Base-by-base conservation (phyloP, 2,113 vertebrate species). In the Delphinus delphis region DNA sequence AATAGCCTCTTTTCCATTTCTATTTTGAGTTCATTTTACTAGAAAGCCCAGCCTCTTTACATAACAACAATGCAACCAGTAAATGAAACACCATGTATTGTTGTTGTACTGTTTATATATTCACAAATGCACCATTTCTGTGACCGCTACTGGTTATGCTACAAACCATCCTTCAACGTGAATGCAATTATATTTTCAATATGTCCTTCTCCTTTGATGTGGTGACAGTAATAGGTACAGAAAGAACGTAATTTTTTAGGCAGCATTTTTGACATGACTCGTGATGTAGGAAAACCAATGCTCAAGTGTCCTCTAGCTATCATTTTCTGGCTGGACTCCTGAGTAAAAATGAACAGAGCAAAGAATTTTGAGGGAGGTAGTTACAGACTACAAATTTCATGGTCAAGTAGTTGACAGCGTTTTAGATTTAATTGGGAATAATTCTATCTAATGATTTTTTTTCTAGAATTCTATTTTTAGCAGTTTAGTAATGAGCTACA, bases 231-330 rank as follows among this genome's bases (percentile, higher is more conserved):
- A 97, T 96, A 87, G 0, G 2, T 98, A 96, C 53, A 93, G 81
- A 92, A 98, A 73, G 70, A n/a, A 76, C 14, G 95, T 96, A 81
- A 94, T 93, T 98, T 97, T 95, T 96, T 91, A 93, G 77, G 81
- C 79, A 97, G 63, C 8, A 50, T 94, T 96, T 80, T 93, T 97
- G 97, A 74, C 82, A 94, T 79, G n/a, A 68, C 31, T 95, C 36
- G 28, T 87, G 86, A 98, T 97, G 68, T 84, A 97, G 67, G 28
- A 95, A 93, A 86, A 38, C 55, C 76, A 90, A 50, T 65, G 50
- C 68, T 77, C 23, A 92, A 97, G 53, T 31, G 23, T 55, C 26
- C 50, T 97, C 85, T 76, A 92, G 62, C 76, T 97, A 62, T 97
- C 84, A 93, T 20, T 93, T 95, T 95, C 81, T 98, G 97, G 44